Evolutionary conservation across 1,140 invertebrate species (phyloP), one percentile per base, ranked within the genome.

Genomic region (Bicyclus anynana): DNA sequence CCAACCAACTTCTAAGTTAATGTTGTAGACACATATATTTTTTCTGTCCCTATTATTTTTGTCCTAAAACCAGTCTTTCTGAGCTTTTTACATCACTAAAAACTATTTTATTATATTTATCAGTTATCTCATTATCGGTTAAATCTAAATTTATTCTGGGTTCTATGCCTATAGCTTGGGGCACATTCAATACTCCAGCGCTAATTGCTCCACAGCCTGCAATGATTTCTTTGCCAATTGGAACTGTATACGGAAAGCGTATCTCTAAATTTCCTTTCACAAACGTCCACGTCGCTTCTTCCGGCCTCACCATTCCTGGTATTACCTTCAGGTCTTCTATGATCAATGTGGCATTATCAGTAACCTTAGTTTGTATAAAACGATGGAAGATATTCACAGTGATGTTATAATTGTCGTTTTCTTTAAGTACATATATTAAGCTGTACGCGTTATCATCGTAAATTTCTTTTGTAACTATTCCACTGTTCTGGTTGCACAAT

Each of bases 241-340:
- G 14, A 1, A 56, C 37, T 16, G 3, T 20, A 14, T 59, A 59
- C 5, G 57, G 57, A 27, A 59, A 16, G 6, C 16, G 13, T 12
- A 59, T 47, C 12, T 23, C 17, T 9, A 59, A 40, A 29, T 7
- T 7, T 1, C 48, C 26, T 0, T 49, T 5, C n/a, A 14, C 17
- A 5, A 40, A 29, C 5, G n/a, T 3, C 57, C 57, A 59, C 7
- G 5, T 27, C 2, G 57, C 57, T 4, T 53, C 7, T 29, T 40
- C 44, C 0, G 20, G 9, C 9, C 49, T 21, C 16, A 59, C 12
- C 3, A 48, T 48, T n/a, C 23, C 35, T 20, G 57, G 51, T 5
- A 59, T 21, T 14, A 53, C 18, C 37, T 44, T 52, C 14, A 49
- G 2, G 18, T 59, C 57, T 29, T 53, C 47, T n/a, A n/a, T n/a